Conservation (phyloP, 2,888 invertebrate species). For the Hemaris fuciformis region DNA sequence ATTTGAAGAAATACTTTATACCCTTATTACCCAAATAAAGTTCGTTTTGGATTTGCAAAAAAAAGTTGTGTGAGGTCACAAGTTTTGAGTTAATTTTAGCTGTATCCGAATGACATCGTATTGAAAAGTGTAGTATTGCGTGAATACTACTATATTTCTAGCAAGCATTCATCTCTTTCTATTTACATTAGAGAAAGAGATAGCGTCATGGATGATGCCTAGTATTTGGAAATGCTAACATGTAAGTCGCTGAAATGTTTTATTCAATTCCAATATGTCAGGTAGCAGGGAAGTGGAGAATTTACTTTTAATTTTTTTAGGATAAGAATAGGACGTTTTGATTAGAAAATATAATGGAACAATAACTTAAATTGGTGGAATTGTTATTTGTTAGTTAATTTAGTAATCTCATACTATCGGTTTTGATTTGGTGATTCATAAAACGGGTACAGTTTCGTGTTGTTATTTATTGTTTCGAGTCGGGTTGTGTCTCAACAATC, state of each 20-base stretch:
- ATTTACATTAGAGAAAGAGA: not conserved
- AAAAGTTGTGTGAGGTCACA: too few species aligned
- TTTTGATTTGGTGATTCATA: conserved; percentile 29
- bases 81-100: too few species aligned
- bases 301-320: conserved; percentile 47
- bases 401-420: conserved; percentile 30
- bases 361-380: conserved; percentile 33
- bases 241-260: conserved; percentile 6
- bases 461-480: conserved; percentile 63
- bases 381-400: conserved; percentile 35
- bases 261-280: conserved; percentile 65
- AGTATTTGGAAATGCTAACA: not conserved
- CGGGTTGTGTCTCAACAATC: conserved; percentile 43
- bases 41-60: too few species aligned
- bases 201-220: not conserved
- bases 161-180: not conserved
- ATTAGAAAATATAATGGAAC: conserved; percentile 44
- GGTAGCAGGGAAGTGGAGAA: conserved; percentile 49
- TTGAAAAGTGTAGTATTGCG: not conserved
- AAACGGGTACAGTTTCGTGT: conserved; percentile 24
- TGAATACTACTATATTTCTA: not conserved
- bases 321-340: conserved; percentile 43
- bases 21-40: too few species aligned
- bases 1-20: too few species aligned
- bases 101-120: conserved; percentile 3